These are phyloP conservation scores for Megaceryle alcyon DNA, from an alignment of 2,797 vertebrate genomes.

Conservation along the genomic window DNA sequence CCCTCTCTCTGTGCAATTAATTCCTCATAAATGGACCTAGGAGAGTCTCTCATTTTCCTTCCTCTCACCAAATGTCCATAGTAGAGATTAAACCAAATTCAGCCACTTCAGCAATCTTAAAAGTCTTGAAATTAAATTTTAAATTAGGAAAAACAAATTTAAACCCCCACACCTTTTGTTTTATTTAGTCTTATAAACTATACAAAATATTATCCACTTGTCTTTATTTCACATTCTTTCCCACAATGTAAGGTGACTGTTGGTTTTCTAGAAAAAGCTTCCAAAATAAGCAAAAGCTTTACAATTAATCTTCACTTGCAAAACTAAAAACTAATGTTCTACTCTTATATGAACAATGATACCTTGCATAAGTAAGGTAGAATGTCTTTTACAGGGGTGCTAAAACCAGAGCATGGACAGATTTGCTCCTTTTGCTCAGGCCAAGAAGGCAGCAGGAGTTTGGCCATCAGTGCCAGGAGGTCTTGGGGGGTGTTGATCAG, in stretches of 20 bases:
- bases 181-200: not conserved
- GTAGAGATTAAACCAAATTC: not conserved
- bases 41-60: not conserved
- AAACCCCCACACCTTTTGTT: rapidly evolving
- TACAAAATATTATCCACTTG: not conserved
- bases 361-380: not conserved
- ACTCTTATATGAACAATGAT: not conserved
- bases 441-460: not conserved
- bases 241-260: not conserved
- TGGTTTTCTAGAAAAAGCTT: not conserved
- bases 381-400: not conserved
- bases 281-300: not conserved
- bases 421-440: not conserved
- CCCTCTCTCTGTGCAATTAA: not conserved
- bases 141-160: not conserved
- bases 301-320: not conserved
- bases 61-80: not conserved
- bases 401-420: not conserved
- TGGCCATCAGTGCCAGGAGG: not conserved
- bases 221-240: not conserved
- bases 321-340: not conserved
- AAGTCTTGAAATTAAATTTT: not conserved
- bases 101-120: not conserved
- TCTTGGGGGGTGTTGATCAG: not conserved
- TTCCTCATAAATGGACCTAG: not conserved